These are phyloP conservation scores for Papilio machaon DNA, from an alignment of 1,140 invertebrate genomes.

Conservation along the genomic window DNA sequence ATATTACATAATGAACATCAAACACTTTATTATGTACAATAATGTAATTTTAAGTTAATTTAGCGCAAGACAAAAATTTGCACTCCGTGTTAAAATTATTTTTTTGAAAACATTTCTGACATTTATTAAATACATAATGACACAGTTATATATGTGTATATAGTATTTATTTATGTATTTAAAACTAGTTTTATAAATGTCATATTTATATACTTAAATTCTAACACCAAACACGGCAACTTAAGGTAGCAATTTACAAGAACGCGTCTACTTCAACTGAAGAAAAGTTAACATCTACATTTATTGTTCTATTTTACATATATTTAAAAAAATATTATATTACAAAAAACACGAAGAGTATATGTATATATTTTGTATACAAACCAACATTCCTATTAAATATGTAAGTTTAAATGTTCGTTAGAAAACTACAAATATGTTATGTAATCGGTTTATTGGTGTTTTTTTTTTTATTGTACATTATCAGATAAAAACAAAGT, in stretches of 20 bases:
- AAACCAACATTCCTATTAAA: constrained; percentile 47
- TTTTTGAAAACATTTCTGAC: constrained; percentile 9
- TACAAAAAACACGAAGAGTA: constrained; percentile 45
- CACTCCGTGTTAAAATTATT: constrained; percentile 43
- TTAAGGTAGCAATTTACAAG: constrained; percentile 63
- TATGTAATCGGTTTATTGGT: not conserved
- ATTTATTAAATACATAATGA: constrained; percentile 15
- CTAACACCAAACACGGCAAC: constrained; percentile 76
- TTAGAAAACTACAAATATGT: constrained; percentile 28
- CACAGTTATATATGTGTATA: not conserved
- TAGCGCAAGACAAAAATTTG: not conserved
- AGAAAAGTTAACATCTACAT: constrained; percentile 42
- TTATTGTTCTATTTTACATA: constrained; percentile 49
- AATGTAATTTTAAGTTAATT: constrained; percentile 33
- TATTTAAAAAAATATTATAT: constrained; percentile 48
- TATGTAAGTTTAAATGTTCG: not conserved
- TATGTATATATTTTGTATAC: constrained; percentile 46
- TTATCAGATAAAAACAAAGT: not conserved
- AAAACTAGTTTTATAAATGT: not conserved
- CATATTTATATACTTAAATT: constrained; percentile 25
- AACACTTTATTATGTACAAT: constrained; percentile 47
- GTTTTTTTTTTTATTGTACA: not conserved
- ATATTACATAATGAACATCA: constrained; percentile 39
- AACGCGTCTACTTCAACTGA: constrained; percentile 51
- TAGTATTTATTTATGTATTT: not conserved